phyloP scores from a whole-genome alignment of 2,888 invertebrate genomes.

The Thymelicus lineola region DNA sequence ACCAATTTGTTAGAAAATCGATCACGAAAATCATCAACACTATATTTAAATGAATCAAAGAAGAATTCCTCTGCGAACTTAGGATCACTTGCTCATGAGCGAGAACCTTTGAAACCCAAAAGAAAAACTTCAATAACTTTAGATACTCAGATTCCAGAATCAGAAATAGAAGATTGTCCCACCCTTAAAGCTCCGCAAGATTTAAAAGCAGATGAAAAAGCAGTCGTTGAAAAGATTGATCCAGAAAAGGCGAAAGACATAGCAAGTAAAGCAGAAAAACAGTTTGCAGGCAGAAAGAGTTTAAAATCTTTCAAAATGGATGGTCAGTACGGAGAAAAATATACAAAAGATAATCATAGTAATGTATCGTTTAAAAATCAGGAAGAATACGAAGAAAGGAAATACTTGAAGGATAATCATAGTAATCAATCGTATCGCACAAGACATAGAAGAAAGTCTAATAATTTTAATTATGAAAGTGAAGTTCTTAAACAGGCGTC shows the following conservation, averaged over 20 bases:
- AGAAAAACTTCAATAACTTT: slow-evolving; percentile 71
- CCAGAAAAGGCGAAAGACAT: slow-evolving; percentile 71
- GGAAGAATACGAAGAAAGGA: slow-evolving; percentile 73
- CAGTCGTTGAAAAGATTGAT: slow-evolving; percentile 71
- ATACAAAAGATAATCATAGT: slow-evolving; percentile 72
- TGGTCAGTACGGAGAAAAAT: slow-evolving; percentile 71
- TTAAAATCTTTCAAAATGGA: slow-evolving; percentile 76
- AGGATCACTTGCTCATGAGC: slow-evolving; percentile 65
- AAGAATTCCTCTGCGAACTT: slow-evolving; percentile 75
- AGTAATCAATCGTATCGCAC: slow-evolving; percentile 74
- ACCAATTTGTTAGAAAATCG: slow-evolving; percentile 75
- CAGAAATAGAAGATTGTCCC: slow-evolving; percentile 81
- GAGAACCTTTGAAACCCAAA: slow-evolving; percentile 69
- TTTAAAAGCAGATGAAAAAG: slow-evolving; percentile 81
- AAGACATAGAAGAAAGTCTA: slow-evolving; percentile 73
- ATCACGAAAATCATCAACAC: slow-evolving; percentile 75
- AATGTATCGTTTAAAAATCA: slow-evolving; percentile 69
- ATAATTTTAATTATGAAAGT: slow-evolving; percentile 86
- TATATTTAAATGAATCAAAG: slow-evolving; percentile 80
- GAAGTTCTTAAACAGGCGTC: slow-evolving; percentile 85
- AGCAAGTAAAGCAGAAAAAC: slow-evolving; percentile 70
- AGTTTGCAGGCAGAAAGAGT: slow-evolving; percentile 68
- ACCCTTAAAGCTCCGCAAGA: slow-evolving; percentile 81
- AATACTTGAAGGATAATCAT: slow-evolving; percentile 76
- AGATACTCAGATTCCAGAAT: slow-evolving; percentile 74